Evolutionary conservation across 2,797 vertebrate genomes (phyloP).

Genomic region (Acanthiza pusilla): DNA sequence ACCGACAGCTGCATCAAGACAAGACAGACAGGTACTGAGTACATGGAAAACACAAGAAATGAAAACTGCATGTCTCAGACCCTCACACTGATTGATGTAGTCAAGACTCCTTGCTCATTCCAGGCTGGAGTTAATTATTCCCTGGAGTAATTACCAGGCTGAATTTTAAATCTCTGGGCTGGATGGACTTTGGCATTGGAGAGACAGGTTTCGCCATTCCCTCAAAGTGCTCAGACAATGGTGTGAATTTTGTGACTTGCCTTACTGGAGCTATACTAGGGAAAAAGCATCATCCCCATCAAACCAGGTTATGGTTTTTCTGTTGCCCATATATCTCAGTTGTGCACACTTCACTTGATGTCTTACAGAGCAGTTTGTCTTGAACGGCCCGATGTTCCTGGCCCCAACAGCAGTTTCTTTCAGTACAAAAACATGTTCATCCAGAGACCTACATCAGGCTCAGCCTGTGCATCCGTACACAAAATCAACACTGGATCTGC

Average conservation of each 20-base stretch:
- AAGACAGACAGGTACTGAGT: not conserved
- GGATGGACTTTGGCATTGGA: not conserved
- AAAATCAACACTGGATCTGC: not conserved
- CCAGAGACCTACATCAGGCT: not conserved
- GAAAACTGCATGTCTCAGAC: not conserved
- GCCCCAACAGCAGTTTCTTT: not conserved
- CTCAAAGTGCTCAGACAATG: not conserved
- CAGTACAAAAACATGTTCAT: not conserved
- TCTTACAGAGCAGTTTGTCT: not conserved
- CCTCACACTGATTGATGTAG: not conserved
- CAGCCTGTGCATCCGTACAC: not conserved
- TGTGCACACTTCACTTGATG: not conserved
- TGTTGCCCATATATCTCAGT: not conserved
- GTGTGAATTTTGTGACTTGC: not conserved
- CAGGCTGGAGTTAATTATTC: not conserved
- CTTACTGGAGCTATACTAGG: not conserved
- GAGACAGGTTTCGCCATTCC: not conserved
- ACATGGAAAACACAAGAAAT: not conserved
- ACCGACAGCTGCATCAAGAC: not conserved
- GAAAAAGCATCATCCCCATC: not conserved
- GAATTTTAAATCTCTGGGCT: not conserved
- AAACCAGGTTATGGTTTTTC: not conserved
- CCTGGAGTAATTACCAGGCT: not conserved
- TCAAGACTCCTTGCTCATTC: not conserved
- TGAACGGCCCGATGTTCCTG: not conserved